Conservation (phyloP, 2,113 vertebrate species). For the Mus spicilegus region DNA sequence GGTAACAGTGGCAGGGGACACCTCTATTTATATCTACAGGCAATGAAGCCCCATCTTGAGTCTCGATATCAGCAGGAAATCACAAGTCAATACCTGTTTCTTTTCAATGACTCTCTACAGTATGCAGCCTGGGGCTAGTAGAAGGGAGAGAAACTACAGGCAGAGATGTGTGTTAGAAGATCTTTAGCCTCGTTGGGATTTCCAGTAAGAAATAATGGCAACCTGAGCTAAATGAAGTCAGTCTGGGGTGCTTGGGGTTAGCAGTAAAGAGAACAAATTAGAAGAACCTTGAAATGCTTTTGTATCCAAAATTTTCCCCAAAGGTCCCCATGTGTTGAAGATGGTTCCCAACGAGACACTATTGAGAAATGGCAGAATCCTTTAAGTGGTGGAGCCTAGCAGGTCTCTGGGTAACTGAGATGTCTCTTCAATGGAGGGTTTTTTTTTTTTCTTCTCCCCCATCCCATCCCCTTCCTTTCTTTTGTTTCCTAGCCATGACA, state of each 20-base stretch:
- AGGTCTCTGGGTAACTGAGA: not conserved
- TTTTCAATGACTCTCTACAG: not conserved
- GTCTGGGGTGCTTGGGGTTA: not conserved
- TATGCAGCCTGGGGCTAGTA: not conserved
- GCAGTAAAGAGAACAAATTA: not conserved
- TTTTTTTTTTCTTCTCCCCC: not conserved
- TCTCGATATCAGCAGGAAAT: not conserved
- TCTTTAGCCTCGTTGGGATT: not conserved
- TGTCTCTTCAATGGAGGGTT: not conserved
- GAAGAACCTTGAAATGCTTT: not conserved
- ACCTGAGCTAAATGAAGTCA: not conserved
- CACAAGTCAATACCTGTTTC: not conserved
- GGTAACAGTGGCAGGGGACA: not conserved
- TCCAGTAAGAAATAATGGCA: not conserved
- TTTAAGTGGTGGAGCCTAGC: too few species aligned
- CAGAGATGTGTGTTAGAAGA: not conserved
- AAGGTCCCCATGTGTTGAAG: too few species aligned
- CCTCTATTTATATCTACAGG: not conserved
- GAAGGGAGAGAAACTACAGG: not conserved
- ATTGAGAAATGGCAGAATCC: not conserved
- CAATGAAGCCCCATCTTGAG: not conserved
- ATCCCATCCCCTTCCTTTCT: not conserved
- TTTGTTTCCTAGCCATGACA: not conserved
- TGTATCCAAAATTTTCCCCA: not conserved
- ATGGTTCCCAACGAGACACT: not conserved